Evolutionary conservation across 2,888 invertebrate genomes (phyloP), one percentile per base, ranked within the genome.

Genomic region (Apodemia mormo): DNA sequence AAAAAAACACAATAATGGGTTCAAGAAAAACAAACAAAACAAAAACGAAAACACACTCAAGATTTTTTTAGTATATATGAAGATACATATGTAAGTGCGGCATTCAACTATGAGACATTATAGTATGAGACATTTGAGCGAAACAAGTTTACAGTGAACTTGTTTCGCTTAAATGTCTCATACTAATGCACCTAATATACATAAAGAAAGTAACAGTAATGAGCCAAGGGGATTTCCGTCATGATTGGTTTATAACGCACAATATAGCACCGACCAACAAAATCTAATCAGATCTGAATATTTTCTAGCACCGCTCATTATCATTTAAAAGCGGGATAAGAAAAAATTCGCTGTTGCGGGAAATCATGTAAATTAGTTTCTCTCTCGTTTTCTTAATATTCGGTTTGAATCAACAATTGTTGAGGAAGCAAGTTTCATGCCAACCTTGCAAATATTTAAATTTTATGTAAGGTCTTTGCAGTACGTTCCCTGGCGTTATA

Each of bases 321-420:
- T 85, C 86, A 89, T 89, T 86, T 83, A 86, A 84, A 86, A 85
- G 85, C 83, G 82, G 76, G 65, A 70, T 22, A 81, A 81, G 80
- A 85, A 85, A 85, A 86, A 85, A 86, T 82, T 84, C 82, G 83
- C 81, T 85, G 84, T 85, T 82, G 81, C 84, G 84, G 86, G 89
- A 88, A 88, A 88, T 89, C 86, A 90, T 90, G 89, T 86, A 90
- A 90, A 92, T 91, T 89, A 84, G 81, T 78, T 79, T 80, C 86
- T 86, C 84, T 79, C 81, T 83, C 79, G 83, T 82, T 86, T 85
- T 83, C 85, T 84, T 84, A 80, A 84, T 86, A 84, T 82, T 85
- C 83, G 77, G 77, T 80, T 58, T 67, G 77, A 77, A 43, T 56
- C 61, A 64, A 61, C 68, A 45, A 45, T 72, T 73, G 75, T 74